Conservation (phyloP, 2,888 invertebrate genomes). For the Standfussiana lucernea region DNA sequence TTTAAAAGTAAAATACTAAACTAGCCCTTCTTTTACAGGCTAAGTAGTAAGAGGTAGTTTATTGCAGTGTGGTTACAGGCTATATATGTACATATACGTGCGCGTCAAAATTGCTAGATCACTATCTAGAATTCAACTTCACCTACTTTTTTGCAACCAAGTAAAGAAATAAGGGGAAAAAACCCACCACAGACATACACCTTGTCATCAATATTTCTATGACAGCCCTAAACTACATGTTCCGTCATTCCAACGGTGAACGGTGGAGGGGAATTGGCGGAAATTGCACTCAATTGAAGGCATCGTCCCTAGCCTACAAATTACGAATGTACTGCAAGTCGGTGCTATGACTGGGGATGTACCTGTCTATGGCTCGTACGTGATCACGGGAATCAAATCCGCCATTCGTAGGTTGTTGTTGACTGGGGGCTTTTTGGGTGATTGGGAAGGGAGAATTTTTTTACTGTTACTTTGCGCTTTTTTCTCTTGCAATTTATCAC, state of each 20-base stretch:
- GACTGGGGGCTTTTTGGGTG: slow-evolving; percentile 17
- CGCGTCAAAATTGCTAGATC: neutral
- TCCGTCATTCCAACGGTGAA: slow-evolving; percentile 71
- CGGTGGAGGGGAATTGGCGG: slow-evolving; percentile 73
- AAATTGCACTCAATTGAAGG: slow-evolving; percentile 81
- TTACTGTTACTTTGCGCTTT: slow-evolving; percentile 4
- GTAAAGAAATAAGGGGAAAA: neutral
- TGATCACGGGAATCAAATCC: slow-evolving; percentile 43
- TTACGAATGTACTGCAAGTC: slow-evolving; percentile 67
- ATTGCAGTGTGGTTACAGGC: neutral
- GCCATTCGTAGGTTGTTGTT: slow-evolving; percentile 44
- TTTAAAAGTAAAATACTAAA: neutral
- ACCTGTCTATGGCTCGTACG: slow-evolving; percentile 35
- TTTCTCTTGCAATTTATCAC: slow-evolving; percentile 22
- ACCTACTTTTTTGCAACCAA: neutral
- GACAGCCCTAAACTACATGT: slow-evolving; percentile 46
- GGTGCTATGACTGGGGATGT: slow-evolving; percentile 28
- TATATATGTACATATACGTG: neutral
- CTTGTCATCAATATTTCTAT: slow-evolving; percentile 48
- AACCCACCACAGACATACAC: neutral
- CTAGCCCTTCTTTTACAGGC: neutral
- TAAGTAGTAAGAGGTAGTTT: neutral
- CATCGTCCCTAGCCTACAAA: slow-evolving; percentile 74
- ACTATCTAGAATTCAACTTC: neutral
- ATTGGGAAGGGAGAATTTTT: slow-evolving; percentile 19